Percentiles rank a stretch among this genome's conserved stretches.
phyloP scores from a whole-genome alignment of 2,888 invertebrate species.

The Tipula vernalis region DNA sequence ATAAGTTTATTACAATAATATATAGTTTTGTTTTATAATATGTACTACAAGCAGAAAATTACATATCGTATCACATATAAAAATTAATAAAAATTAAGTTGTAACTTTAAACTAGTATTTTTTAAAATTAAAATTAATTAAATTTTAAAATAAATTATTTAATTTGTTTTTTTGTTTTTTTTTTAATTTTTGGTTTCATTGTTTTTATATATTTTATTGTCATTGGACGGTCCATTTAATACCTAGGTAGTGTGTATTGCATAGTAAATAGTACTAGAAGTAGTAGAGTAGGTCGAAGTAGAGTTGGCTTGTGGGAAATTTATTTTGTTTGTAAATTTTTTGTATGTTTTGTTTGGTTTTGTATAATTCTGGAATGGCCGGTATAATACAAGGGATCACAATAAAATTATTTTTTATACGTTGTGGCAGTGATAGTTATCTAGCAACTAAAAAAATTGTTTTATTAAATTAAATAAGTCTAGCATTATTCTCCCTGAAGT shows the following conservation, averaged over 20 bases:
- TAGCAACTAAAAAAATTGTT: not conserved
- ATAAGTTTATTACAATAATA: not conserved
- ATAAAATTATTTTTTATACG: not conserved
- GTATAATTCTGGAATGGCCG: not conserved
- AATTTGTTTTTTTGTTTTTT: not conserved
- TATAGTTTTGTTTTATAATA: not conserved
- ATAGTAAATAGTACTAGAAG: not conserved
- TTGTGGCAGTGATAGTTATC: not conserved
- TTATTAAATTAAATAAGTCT: not conserved
- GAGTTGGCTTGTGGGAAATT: not conserved
- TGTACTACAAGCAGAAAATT: not conserved
- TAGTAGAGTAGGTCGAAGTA: not conserved
- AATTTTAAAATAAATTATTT: not conserved
- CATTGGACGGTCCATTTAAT: slow-evolving; percentile 7
- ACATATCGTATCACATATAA: not conserved
- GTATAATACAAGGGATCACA: not conserved
- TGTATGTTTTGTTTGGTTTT: no score
- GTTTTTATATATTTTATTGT: slow-evolving; percentile 4
- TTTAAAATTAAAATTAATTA: not conserved
- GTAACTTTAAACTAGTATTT: not conserved
- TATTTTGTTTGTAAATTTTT: not conserved
- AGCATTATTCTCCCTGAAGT: not conserved
- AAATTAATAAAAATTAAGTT: not conserved
- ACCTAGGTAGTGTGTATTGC: slow-evolving; percentile 5
- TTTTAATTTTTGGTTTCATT: not conserved